These are phyloP conservation scores for Drosophila sechellia DNA, from an alignment of 1,140 invertebrate genomes.

Conservation along the genomic window DNA sequence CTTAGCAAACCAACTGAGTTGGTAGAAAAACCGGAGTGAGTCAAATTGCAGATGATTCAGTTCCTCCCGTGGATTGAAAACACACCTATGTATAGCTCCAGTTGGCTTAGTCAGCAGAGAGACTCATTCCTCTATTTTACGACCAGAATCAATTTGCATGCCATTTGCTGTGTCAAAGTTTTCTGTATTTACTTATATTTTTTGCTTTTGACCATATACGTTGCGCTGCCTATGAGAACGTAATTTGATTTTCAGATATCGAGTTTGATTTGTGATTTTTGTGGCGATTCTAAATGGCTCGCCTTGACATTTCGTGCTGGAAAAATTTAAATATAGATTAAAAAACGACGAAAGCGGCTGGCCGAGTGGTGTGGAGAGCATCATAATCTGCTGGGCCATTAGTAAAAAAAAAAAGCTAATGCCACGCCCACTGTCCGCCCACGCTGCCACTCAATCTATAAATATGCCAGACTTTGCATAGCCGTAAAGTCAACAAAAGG, in stretches of 20 bases:
- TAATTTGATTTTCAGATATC: slow-evolving; percentile 54
- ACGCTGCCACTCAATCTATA: slow-evolving; percentile 25
- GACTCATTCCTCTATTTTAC: slow-evolving; percentile 9
- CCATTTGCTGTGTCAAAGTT: slow-evolving; percentile 43
- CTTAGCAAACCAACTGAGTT: neutral
- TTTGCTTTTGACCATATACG: slow-evolving; percentile 54
- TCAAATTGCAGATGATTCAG: slow-evolving; percentile 46
- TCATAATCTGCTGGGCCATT: slow-evolving; percentile 55
- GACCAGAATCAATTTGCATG: slow-evolving; percentile 53
- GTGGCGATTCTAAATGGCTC: slow-evolving; percentile 49
- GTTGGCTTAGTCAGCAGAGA: slow-evolving; percentile 34
- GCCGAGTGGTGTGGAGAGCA: slow-evolving; percentile 36
- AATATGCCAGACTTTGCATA: slow-evolving; percentile 72
- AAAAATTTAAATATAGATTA: slow-evolving; percentile 64
- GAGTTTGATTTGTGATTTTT: slow-evolving; percentile 50
- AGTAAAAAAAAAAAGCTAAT: slow-evolving; percentile 25
- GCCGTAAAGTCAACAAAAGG: slow-evolving; percentile 70
- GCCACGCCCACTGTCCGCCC: slow-evolving; percentile 38
- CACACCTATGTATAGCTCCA: slow-evolving; percentile 13
- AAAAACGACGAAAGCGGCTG: slow-evolving; percentile 52
- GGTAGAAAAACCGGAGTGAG: slow-evolving; percentile 24
- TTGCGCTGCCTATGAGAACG: slow-evolving; percentile 19
- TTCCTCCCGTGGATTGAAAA: slow-evolving; percentile 6
- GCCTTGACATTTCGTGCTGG: slow-evolving; percentile 69
- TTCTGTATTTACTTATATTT: slow-evolving; percentile 9